Base-by-base conservation (phyloP, 2,113 vertebrate species). In the Lucifuga dentata region DNA sequence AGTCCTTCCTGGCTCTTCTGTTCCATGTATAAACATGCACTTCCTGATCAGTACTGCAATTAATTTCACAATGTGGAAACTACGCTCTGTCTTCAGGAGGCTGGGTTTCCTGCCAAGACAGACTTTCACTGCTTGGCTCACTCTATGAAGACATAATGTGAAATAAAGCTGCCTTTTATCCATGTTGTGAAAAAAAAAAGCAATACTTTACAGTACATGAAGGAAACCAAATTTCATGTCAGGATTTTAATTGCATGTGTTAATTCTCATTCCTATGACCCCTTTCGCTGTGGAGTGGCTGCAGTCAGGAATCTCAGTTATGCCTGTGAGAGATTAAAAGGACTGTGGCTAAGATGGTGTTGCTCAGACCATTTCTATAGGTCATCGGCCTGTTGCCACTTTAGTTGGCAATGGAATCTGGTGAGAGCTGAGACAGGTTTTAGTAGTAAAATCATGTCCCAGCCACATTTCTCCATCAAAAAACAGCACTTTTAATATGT, bases 241-340 rank as follows among this genome's bases (percentile, higher is more conserved):
- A 19, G 35, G 23, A 13, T 17, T 48, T 32, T 40, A 55, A 44
- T 15, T 9, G 17, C 36, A 24, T 65, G 21, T 38, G 6, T 66
- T 39, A 24, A 43, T 48, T 52, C 6, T 58, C 59, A 62, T 72
- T 58, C 16, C 15, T 11, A 3, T 9, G 3, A 8, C 65, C 7
- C 49, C 33, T 0, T 8, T 7, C 33, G 1, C 49, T 17, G 15
- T 33, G 41, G 1, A 8, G 11, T 45, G 5, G 76, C 56, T 41
- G 38, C 64, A 21, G 36, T 52, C 24, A 79, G 83, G 86, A 88
- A 89, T 89, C 26, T 66, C 60, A 85, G 68, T 61, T 41, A 87
- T 84, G 78, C 11, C 8, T 3, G 9, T 11, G 49, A 13, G 21
- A 24, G 9, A 39, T 43, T 29, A n/a, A 32, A 23, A 13, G 39